Percentiles rank a stretch among this genome's conserved stretches.
Evolutionary conservation across 2,113 vertebrate species (phyloP).

Genomic region (Silurus glanis): DNA sequence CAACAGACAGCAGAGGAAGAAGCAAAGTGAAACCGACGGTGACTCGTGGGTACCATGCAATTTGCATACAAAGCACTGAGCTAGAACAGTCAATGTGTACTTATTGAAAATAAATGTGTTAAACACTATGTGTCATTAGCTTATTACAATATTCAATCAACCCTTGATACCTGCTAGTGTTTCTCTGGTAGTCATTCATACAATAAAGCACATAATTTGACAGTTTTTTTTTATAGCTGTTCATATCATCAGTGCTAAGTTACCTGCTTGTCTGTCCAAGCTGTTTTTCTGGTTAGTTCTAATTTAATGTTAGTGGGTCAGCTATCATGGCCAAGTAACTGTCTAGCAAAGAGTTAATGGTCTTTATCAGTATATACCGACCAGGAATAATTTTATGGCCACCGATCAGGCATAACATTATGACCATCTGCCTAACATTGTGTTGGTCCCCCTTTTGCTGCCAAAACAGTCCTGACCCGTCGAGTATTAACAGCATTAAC

Average conservation of each 20-base stretch:
- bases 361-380: too few relatives aligned
- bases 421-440: too few relatives aligned
- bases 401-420: too few relatives aligned
- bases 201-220: neutral
- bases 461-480: too few relatives aligned
- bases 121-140: neutral
- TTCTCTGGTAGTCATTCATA: neutral
- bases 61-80: neutral
- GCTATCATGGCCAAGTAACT: neutral
- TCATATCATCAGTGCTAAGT: neutral
- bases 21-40: conserved; percentile 55
- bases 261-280: neutral
- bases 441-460: too few relatives aligned
- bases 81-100: neutral
- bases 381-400: too few relatives aligned
- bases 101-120: neutral
- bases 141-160: neutral
- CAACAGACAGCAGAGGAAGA: conserved; percentile 65
- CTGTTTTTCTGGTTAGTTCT: neutral
- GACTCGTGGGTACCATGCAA: conserved; percentile 64
- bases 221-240: neutral
- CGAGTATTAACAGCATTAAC: too few relatives aligned
- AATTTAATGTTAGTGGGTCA: neutral
- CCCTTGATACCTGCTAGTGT: neutral
- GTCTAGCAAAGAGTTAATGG: neutral